Base-by-base conservation (phyloP, 2,888 invertebrate species). In the Desoria tigrina region DNA sequence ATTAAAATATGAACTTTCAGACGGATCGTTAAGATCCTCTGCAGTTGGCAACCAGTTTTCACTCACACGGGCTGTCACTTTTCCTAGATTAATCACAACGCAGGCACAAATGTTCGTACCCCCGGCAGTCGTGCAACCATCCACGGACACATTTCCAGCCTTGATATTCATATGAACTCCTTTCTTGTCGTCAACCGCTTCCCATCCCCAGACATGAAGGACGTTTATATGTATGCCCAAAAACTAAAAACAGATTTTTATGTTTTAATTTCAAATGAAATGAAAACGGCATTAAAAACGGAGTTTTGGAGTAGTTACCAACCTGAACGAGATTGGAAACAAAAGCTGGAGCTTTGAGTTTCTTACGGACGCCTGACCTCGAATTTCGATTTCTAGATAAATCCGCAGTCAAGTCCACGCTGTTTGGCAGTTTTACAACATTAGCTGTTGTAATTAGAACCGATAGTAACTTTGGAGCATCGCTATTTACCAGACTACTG, bases 401-500 rank as follows among this genome's bases (percentile, higher is more conserved):
- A 42, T 42, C 42, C 1, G 59, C n/a, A 24, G 23, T n/a, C 1
- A 6, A 26, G n/a, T 58, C 54, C 2, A 32, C 18, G 1, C 28
- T 23, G 39, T 51, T 68, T 4, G 66, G 69, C 26, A 63, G 53
- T 0, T 65, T 60, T 76, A 90, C 90, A 63, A 93, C 85, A 71
- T 90, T 85, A 2, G 92, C 87, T 78, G 91, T 90, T 69, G 86
- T 85, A 73, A 92, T 87, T n/a, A 90, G 87, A 23, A 93, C 87
- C 2, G 90, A 90, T 2, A 93, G 82, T 16, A 92, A 80, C 79
- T 93, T 93, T 24, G 90, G 90, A 60, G 92, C 89, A 76, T 92
- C 92, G 1, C 92, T 91, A 79, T 91, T 93, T 75, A 93, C 87
- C 78, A 92, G 88, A 81, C 92, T 93, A 79, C 92, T 93, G 61